Evolutionary conservation across 2,888 invertebrate species (phyloP).

Genomic region (Campoplex nolae): DNA sequence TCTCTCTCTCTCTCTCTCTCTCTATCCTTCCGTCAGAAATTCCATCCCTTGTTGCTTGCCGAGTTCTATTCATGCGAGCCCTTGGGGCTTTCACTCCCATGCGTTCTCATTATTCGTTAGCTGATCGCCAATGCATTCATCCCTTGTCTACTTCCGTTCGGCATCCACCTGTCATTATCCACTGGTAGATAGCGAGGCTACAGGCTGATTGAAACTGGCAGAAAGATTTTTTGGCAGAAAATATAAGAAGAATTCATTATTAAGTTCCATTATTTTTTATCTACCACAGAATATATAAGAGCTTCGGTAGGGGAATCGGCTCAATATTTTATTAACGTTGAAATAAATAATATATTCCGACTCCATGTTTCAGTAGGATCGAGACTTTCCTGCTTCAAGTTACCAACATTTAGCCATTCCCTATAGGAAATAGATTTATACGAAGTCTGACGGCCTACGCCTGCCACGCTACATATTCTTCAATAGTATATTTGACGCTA

Average conservation of each 20-base stretch:
- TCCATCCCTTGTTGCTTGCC: conserved; percentile 41
- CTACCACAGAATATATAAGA: not conserved
- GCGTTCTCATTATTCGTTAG: conserved; percentile 59
- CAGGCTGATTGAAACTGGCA: not conserved
- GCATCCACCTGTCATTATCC: conserved; percentile 51
- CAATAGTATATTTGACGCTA: conserved; percentile 58
- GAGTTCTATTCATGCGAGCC: conserved; percentile 38
- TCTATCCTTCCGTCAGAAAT: not conserved
- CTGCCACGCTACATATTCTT: conserved; percentile 45
- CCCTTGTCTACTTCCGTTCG: conserved; percentile 26
- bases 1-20: not conserved
- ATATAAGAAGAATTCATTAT: too few species aligned
- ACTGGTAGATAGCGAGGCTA: not conserved
- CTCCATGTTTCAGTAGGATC: not conserved
- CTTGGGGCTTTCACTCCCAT: conserved; percentile 16
- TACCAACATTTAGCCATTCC: conserved; percentile 69
- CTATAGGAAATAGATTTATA: conserved; percentile 72
- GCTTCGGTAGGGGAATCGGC: not conserved
- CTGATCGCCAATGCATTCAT: conserved; percentile 42
- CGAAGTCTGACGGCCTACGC: conserved; percentile 22
- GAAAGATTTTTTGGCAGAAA: not conserved
- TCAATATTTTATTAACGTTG: not conserved
- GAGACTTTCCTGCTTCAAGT: conserved; percentile 53
- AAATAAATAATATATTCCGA: not conserved
- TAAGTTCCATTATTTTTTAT: not conserved